phyloP scores from a whole-genome alignment of 2,888 invertebrate species.

The Agrilus mali region DNA sequence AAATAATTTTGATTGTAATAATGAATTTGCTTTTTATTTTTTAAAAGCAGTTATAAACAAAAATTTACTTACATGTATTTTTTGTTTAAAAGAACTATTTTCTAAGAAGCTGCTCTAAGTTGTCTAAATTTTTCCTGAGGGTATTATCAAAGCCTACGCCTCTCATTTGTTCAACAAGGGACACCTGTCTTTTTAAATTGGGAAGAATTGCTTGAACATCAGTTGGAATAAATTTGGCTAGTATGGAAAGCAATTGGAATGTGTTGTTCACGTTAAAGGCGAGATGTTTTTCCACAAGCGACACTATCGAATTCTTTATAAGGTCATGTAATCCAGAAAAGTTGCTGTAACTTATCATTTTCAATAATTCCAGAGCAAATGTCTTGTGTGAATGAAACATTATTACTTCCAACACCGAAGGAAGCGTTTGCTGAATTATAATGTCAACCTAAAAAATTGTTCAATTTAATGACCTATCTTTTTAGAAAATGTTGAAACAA shows the following conservation, averaged over 20 bases:
- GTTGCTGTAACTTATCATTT: slow-evolving; percentile 16
- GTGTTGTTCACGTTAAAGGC: slow-evolving; percentile 33
- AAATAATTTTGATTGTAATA: too few relatives aligned
- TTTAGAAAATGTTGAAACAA: too few relatives aligned
- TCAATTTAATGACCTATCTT: too few relatives aligned
- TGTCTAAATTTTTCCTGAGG: slow-evolving; percentile 28
- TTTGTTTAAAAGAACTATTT: neutral
- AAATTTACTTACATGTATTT: too few relatives aligned
- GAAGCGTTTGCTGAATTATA: slow-evolving; percentile 20
- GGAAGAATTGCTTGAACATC: slow-evolving; percentile 26
- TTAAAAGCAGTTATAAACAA: too few relatives aligned
- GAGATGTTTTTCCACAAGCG: slow-evolving; percentile 32
- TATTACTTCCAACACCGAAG: slow-evolving; percentile 25
- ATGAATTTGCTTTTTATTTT: too few relatives aligned
- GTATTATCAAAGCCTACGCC: slow-evolving; percentile 35
- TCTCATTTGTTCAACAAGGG: slow-evolving; percentile 33
- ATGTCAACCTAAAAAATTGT: slow-evolving; percentile 11
- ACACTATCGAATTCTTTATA: slow-evolving; percentile 21
- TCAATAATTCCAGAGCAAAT: slow-evolving; percentile 22
- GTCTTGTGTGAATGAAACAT: slow-evolving; percentile 26
- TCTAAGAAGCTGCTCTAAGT: slow-evolving; percentile 15
- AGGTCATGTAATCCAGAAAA: slow-evolving; percentile 19
- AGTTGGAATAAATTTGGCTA: slow-evolving; percentile 26
- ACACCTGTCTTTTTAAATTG: slow-evolving; percentile 27
- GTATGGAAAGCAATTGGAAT: slow-evolving; percentile 28